A percentile compares a stretch with the other conserved stretches of the same genome.
Evolutionary conservation across 92 coral and sea anemone species (phyloP).

Genomic region (Epizoanthus rinbou): DNA sequence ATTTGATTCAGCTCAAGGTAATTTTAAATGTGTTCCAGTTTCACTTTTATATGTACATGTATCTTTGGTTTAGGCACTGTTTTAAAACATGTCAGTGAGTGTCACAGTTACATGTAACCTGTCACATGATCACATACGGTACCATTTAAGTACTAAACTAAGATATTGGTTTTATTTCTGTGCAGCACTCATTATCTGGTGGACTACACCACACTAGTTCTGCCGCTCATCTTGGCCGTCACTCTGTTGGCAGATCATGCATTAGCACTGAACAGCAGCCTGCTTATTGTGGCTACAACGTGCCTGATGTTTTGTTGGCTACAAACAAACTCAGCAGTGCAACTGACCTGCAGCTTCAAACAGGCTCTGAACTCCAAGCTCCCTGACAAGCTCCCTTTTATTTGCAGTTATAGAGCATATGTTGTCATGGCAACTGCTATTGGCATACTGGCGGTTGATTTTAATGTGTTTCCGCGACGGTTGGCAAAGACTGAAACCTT

Average conservation of each 20-base stretch:
- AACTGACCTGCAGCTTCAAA: neutral
- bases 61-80: no score
- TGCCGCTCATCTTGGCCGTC: slow-evolving; percentile 71
- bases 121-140: no score
- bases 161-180: slow-evolving; percentile 9
- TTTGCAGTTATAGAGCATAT: slow-evolving; percentile 86
- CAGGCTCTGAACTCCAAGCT: slow-evolving; percentile 14
- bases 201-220: slow-evolving; percentile 64
- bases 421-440: slow-evolving; percentile 89
- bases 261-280: slow-evolving; percentile 29
- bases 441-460: slow-evolving; percentile 91
- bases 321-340: neutral
- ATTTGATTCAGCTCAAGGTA: no score
- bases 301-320: slow-evolving; percentile 10
- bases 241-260: slow-evolving; percentile 80
- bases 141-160: no score
- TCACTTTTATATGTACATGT: no score
- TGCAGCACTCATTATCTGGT: slow-evolving; percentile 61
- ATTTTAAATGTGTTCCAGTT: no score
- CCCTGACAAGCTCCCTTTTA: slow-evolving; percentile 67
- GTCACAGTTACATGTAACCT: neutral
- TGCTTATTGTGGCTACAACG: slow-evolving; percentile 36
- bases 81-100: no score
- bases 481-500: slow-evolving; percentile 96
- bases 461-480: slow-evolving; percentile 83